Conservation (phyloP, 2,888 invertebrate species). For the Cephus runcator region DNA sequence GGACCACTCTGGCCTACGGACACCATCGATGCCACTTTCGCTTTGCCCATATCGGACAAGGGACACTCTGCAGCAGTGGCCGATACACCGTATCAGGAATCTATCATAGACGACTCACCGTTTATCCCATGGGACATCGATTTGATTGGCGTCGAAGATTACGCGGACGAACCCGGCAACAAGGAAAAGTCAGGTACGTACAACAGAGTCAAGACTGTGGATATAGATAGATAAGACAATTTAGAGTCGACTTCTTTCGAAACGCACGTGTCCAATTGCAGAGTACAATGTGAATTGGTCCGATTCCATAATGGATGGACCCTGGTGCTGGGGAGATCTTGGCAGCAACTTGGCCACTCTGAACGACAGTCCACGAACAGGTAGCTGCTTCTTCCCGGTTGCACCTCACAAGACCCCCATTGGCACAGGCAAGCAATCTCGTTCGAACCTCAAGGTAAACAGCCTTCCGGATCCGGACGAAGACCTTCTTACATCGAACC, state of each 20-base stretch:
- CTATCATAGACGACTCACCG: conserved; percentile 55
- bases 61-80: conserved; percentile 28
- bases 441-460: conserved; percentile 43
- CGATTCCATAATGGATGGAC: conserved; percentile 60
- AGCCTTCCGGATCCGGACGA: conserved; percentile 67
- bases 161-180: conserved; percentile 48
- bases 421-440: conserved; percentile 49
- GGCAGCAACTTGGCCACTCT: conserved; percentile 69
- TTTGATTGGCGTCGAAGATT: conserved; percentile 58
- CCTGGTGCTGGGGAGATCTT: conserved; percentile 63
- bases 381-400: conserved; percentile 74
- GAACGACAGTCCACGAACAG: conserved; percentile 71
- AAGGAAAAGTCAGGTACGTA: conserved; percentile 51
- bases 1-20: conserved; percentile 60
- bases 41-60: conserved; percentile 48
- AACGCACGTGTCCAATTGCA: conserved; percentile 27
- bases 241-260: not conserved
- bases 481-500: conserved; percentile 80
- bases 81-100: conserved; percentile 53
- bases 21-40: conserved; percentile 47
- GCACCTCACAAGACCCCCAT: conserved; percentile 61
- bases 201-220: conserved; percentile 6
- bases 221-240: conserved; percentile 7
- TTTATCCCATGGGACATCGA: conserved; percentile 61
- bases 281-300: conserved; percentile 59